These are phyloP conservation scores for Meloidogyne exigua DNA, from an alignment of 1,140 invertebrate species.

Conservation along the genomic window DNA sequence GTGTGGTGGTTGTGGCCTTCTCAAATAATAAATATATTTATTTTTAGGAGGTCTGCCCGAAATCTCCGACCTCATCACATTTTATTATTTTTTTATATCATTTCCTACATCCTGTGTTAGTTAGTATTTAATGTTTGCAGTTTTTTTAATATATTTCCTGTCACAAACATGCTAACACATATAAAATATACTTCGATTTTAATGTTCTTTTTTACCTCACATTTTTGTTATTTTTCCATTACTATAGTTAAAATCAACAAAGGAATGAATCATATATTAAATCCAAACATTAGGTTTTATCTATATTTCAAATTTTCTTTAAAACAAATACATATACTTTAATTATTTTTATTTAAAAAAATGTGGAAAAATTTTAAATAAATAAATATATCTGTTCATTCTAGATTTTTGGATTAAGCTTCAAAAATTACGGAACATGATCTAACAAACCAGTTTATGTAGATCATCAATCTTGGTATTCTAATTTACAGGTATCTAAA, in stretches of 20 bases:
- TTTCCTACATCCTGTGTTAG: background rate
- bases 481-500: too few species aligned
- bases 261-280: background rate
- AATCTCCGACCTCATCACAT: constrained; percentile 2
- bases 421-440: too few species aligned
- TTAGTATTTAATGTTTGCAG: constrained; percentile 2
- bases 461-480: too few species aligned
- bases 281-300: too few species aligned
- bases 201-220: background rate
- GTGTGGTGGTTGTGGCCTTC: background rate
- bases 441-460: too few species aligned
- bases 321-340: too few species aligned
- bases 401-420: too few species aligned
- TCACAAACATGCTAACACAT: background rate
- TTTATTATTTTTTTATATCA: background rate
- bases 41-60: background rate
- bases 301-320: too few species aligned
- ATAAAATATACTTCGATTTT: background rate
- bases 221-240: background rate
- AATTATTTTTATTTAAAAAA: too few species aligned
- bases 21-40: background rate
- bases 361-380: too few species aligned
- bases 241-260: background rate
- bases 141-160: background rate
- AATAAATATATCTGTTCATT: too few species aligned